Evolutionary conservation across 30 jellyfish, hydroid and myxozoan species (phyloP).

Genomic region (Aurelia sp.): DNA sequence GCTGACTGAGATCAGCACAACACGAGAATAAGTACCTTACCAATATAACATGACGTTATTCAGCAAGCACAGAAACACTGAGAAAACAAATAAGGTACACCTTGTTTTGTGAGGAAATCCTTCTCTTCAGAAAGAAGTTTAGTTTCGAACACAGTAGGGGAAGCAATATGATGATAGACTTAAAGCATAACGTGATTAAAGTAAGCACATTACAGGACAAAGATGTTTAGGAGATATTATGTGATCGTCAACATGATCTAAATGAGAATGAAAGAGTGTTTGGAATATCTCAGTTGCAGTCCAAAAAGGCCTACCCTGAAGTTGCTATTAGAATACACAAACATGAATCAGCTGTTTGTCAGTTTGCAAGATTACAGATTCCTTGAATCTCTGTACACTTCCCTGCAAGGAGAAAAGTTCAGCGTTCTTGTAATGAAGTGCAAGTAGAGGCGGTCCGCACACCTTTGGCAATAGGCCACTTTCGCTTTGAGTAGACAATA

Average conservation of each 20-base stretch:
- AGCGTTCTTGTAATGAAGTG: too few relatives aligned
- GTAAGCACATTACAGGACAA: neutral
- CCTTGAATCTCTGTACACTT: too few relatives aligned
- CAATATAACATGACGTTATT: too few relatives aligned
- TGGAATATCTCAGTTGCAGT: neutral
- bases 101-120: conserved; percentile 11
- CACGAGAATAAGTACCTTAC: too few relatives aligned
- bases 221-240: conserved; percentile 5
- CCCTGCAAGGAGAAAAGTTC: too few relatives aligned
- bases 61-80: neutral
- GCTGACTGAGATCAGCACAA: too few relatives aligned
- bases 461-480: too few relatives aligned
- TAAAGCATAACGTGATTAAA: too few relatives aligned
- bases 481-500: too few relatives aligned
- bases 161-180: conserved; percentile 21
- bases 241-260: neutral
- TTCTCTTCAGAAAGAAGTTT: conserved; percentile 1
- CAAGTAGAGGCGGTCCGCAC: too few relatives aligned
- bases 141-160: conserved; percentile 41
- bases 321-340: neutral
- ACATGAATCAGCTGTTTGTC: too few relatives aligned
- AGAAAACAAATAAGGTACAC: neutral
- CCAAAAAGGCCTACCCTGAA: conserved; percentile 9
- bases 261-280: neutral
- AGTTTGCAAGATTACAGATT: too few relatives aligned